phyloP scores from a whole-genome alignment of 2,113 vertebrate species.

The Dryoscopus gambensis region DNA sequence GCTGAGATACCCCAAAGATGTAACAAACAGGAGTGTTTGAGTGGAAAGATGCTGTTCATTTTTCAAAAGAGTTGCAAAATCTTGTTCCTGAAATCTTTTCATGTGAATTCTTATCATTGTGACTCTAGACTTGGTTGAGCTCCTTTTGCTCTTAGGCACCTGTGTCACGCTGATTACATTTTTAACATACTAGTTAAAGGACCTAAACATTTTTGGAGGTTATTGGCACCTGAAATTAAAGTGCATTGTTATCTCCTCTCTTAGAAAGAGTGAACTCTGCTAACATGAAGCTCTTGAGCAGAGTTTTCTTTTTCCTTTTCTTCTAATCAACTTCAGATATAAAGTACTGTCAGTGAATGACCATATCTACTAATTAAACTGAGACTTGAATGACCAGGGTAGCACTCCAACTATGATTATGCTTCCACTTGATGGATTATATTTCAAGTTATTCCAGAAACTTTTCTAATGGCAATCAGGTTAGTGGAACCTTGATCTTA shows the following conservation, averaged over 20 bases:
- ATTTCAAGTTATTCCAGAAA: background rate
- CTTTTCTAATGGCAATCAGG: background rate
- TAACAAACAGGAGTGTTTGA: background rate
- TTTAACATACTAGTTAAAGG: background rate
- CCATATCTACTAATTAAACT: slow-evolving; percentile 17
- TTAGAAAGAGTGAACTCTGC: background rate
- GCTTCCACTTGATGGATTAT: slow-evolving; percentile 28
- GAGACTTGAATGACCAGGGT: slow-evolving; percentile 1
- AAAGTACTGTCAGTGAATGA: background rate
- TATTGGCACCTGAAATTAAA: slow-evolving; percentile 18
- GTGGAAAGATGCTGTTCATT: background rate
- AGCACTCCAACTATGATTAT: slow-evolving; percentile 42
- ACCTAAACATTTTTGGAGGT: background rate
- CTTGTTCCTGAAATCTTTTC: background rate
- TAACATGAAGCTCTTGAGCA: background rate
- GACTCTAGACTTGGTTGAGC: background rate
- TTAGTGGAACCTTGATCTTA: background rate
- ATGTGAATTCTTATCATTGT: background rate
- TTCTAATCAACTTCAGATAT: background rate
- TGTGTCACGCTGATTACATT: background rate
- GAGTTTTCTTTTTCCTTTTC: background rate
- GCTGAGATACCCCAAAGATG: background rate
- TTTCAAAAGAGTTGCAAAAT: background rate
- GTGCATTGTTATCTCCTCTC: slow-evolving; percentile 4
- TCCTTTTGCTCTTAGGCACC: background rate